Evolutionary conservation across 1,140 invertebrate species (phyloP).

Genomic region (Tribolium castaneum): DNA sequence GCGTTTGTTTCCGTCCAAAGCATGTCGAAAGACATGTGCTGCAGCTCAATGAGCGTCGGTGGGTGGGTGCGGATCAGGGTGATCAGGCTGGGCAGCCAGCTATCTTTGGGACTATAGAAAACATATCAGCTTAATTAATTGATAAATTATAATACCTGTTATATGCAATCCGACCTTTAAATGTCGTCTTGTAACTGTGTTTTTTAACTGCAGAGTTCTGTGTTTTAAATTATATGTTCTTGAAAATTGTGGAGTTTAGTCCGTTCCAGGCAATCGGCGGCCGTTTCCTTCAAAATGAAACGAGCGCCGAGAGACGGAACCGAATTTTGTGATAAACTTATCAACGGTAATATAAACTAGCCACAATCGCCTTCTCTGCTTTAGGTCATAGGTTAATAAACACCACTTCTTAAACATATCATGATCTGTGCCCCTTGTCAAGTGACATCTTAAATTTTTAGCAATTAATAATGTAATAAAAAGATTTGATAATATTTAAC

Average conservation of each 20-base stretch:
- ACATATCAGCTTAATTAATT: constrained; percentile 65
- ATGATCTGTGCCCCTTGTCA: constrained; percentile 67
- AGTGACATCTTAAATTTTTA: constrained; percentile 66
- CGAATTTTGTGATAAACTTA: constrained; percentile 63
- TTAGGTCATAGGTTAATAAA: constrained; percentile 64
- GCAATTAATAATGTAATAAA: constrained; percentile 63
- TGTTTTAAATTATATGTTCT: constrained; percentile 57
- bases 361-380: constrained; percentile 66
- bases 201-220: constrained; percentile 55
- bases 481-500: constrained; percentile 65
- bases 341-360: constrained; percentile 64
- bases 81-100: constrained; percentile 55
- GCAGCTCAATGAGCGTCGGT: constrained; percentile 61
- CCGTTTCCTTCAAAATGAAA: background rate
- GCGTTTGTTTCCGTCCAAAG: constrained; percentile 64
- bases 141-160: constrained; percentile 63
- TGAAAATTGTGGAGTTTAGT: constrained; percentile 54
- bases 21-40: constrained; percentile 57
- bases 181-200: constrained; percentile 63
- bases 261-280: background rate
- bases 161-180: constrained; percentile 65
- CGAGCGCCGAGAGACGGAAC: constrained; percentile 13
- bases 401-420: constrained; percentile 67
- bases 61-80: constrained; percentile 62
- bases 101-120: constrained; percentile 62